phyloP scores from a whole-genome alignment of 2,888 invertebrate species.

The Lamellibrachia satsuma region DNA sequence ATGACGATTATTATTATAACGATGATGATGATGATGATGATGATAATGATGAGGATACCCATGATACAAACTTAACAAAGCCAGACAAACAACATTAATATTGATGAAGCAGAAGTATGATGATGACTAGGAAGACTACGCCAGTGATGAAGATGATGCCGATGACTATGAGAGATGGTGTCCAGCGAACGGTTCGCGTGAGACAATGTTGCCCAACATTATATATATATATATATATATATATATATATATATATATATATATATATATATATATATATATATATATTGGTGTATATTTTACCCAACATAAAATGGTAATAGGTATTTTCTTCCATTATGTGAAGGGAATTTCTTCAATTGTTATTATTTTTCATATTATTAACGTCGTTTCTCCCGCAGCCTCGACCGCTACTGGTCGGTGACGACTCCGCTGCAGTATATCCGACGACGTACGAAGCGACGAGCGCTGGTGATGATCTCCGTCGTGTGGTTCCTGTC shows the following conservation, averaged over 20 bases:
- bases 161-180: no score
- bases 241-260: background rate
- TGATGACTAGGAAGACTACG: no score
- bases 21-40: constrained; percentile 22
- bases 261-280: constrained; percentile 14
- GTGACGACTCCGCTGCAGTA: constrained; percentile 69
- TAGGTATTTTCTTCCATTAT: no score
- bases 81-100: background rate
- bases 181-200: no score
- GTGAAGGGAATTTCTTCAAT: no score
- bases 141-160: no score
- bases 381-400: background rate
- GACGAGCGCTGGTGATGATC: constrained; percentile 68
- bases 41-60: background rate
- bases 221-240: constrained; percentile 19
- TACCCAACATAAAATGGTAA: no score
- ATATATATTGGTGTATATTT: background rate
- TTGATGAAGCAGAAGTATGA: background rate
- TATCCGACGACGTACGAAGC: constrained; percentile 67
- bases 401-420: constrained; percentile 68
- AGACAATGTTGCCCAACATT: background rate
- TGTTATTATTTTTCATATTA: no score
- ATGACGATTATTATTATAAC: constrained; percentile 27
- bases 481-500: constrained; percentile 67
- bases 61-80: background rate